Evolutionary conservation across 2,113 vertebrate genomes (phyloP), one percentile per base, ranked within the genome.

Genomic region (Ictalurus punctatus): DNA sequence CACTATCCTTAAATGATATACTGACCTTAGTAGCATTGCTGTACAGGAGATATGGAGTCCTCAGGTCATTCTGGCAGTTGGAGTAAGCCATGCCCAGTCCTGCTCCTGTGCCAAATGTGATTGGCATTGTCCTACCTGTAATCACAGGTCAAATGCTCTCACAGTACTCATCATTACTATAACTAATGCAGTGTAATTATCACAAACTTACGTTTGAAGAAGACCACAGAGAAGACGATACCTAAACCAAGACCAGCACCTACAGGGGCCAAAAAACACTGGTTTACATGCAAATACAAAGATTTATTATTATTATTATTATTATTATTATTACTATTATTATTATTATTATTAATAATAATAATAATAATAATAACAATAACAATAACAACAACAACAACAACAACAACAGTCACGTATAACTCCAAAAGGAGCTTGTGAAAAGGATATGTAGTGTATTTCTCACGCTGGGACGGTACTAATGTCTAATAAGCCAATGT

Each of bases 61-160:
- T 97, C 92, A 99, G 96, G 93, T 99, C 97, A 58, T 97, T 97
- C 89, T 99, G 98, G 94, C 98, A 99, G 95, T 99, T 99, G 92
- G 97, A 97, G 89, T 98, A 98, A 13, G 98, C 98, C 98, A 99
- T 99, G 90, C 98, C 98, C 73, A 99, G 91, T 27, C 98, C 98
- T 67, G 95, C 94, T 86, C 98, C 98, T 0, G 96, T 95, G 78
- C 97, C 96, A 63, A 99, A 96, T 0, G 95, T 94, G 4, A 99
- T 94, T 0, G 98, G 98, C 97, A 97, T 98, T 23, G 96, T 97
- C 95, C 93, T 97, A 93, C 98, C 98, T 99, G 90, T 59, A 78
- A 82, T 67, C 48, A 89, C 12, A 86, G 4, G 14, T 83, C 3
- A 87, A 85, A 84, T 44, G 71, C 69, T 67, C 30, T 61, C 23